phyloP scores from a whole-genome alignment of 2,888 invertebrate genomes.

The Meiosimyza platycephala region DNA sequence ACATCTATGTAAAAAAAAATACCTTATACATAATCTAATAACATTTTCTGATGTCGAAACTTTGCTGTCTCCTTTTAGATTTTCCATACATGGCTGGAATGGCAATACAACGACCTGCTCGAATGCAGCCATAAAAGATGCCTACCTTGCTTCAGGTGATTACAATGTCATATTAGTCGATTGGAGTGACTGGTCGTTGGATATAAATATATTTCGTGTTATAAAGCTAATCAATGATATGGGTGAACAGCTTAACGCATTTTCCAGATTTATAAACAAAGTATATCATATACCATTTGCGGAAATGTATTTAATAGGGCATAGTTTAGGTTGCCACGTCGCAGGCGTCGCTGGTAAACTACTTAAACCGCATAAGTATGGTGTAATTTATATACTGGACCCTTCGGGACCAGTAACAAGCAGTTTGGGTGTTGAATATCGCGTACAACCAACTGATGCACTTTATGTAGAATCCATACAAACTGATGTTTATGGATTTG shows the following conservation, averaged over 20 bases:
- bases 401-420: slow-evolving; percentile 56
- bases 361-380: slow-evolving; percentile 46
- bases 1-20: too few species aligned
- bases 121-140: slow-evolving; percentile 53
- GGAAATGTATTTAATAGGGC: slow-evolving; percentile 55
- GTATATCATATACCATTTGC: slow-evolving; percentile 40
- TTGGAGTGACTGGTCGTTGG: slow-evolving; percentile 52
- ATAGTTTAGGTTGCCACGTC: slow-evolving; percentile 60
- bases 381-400: slow-evolving; percentile 59
- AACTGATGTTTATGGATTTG: slow-evolving; percentile 55
- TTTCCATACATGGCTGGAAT: slow-evolving; percentile 53
- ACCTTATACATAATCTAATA: too few species aligned
- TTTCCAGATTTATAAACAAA: slow-evolving; percentile 51
- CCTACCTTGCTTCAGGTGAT: slow-evolving; percentile 49
- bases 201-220: slow-evolving; percentile 51
- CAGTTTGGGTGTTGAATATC: slow-evolving; percentile 39
- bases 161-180: slow-evolving; percentile 56
- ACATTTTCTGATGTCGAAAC: too few species aligned
- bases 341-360: slow-evolving; percentile 56
- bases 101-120: slow-evolving; percentile 50
- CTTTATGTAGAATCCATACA: slow-evolving; percentile 61
- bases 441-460: slow-evolving; percentile 56
- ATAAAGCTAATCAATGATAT: slow-evolving; percentile 48
- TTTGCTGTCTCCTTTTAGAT: slow-evolving; percentile 38
- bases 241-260: slow-evolving; percentile 49